Evolutionary conservation across 2,888 invertebrate genomes (phyloP).

Genomic region (Phoronis australis): DNA sequence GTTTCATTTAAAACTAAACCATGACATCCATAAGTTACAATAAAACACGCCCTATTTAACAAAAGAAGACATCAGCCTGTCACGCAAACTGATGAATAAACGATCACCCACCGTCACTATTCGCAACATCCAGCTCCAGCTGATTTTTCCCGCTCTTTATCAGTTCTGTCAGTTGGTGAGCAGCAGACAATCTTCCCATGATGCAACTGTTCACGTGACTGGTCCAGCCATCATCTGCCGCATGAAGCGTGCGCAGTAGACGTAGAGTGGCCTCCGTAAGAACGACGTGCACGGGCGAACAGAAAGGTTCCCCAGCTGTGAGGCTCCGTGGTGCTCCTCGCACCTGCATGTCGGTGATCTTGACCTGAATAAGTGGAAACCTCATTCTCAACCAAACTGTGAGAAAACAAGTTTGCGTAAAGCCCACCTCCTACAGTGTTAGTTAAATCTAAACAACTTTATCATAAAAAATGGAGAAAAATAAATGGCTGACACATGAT

Average conservation of each 20-base stretch:
- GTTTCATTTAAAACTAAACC: no score
- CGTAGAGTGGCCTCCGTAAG: constrained; percentile 59
- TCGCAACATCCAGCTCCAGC: no score
- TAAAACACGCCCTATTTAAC: no score
- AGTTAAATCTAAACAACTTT: not conserved
- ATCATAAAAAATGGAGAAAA: no score
- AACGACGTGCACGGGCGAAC: constrained; percentile 59
- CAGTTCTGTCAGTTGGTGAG: no score
- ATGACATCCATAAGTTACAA: no score
- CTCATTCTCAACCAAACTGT: not conserved
- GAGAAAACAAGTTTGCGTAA: not conserved
- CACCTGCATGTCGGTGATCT: constrained; percentile 63
- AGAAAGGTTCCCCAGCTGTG: constrained; percentile 61
- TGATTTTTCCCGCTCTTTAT: no score
- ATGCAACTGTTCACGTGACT: constrained; percentile 43
- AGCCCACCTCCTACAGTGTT: no score
- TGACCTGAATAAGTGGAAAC: constrained; percentile 56
- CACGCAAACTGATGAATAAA: no score
- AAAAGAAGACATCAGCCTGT: no score
- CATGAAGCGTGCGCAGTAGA: constrained; percentile 58
- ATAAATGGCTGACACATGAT: no score
- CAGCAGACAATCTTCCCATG: constrained; percentile 50
- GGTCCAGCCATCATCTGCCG: constrained; percentile 57
- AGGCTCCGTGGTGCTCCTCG: constrained; percentile 56
- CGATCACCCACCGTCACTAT: no score